Percentiles rank a stretch among this genome's conserved stretches.
Evolutionary conservation across 2,113 vertebrate species (phyloP).

Genomic region (Sciurus niger): DNA sequence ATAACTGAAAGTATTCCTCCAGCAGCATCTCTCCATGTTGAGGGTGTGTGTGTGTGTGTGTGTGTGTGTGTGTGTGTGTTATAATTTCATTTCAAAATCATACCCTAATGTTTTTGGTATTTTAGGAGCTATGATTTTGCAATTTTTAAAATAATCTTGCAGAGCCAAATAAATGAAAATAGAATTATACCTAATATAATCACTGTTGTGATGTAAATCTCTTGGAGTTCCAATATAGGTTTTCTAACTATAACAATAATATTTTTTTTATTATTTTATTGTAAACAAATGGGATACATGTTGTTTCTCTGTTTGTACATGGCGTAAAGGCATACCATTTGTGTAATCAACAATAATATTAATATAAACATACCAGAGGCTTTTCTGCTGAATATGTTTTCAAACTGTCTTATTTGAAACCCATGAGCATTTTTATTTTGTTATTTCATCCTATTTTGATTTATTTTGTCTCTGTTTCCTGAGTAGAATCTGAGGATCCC

Average conservation of each 20-base stretch:
- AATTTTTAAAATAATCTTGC: background rate
- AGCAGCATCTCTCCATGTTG: background rate
- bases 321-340: too few species aligned
- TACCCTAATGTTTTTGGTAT: background rate
- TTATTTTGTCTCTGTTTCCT: constrained; percentile 53
- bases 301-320: too few species aligned
- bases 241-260: background rate
- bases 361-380: background rate
- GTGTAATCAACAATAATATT: background rate
- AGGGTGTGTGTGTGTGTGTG: background rate
- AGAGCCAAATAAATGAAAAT: background rate
- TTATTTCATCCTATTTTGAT: constrained; percentile 24
- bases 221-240: background rate
- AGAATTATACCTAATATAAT: background rate
- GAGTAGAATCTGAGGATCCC: constrained; percentile 67
- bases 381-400: background rate
- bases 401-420: background rate
- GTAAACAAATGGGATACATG: too few species aligned
- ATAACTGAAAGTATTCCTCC: background rate
- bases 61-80: background rate
- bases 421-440: background rate
- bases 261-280: too few species aligned
- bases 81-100: background rate
- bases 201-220: background rate
- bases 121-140: constrained; percentile 14